Base-by-base conservation (phyloP, 2,797 vertebrate genomes). In the Alectoris magna region DNA sequence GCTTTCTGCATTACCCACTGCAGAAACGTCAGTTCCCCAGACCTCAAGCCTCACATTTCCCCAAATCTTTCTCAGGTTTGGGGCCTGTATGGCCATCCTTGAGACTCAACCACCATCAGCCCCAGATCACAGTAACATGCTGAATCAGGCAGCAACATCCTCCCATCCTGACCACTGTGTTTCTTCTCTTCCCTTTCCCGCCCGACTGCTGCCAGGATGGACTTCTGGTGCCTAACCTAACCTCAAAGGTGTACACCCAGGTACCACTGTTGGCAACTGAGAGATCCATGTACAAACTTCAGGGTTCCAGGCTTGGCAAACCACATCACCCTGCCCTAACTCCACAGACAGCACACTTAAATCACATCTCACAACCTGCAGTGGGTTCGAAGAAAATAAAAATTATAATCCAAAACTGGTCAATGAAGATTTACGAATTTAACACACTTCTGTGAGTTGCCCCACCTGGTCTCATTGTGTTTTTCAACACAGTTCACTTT, bases 221-320 rank as follows among this genome's bases (percentile, higher is more conserved):
- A 13, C 15, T 82, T 70, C 34, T n/a, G 12, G n/a, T 14, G 48
- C 1, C 2, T 1, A 1, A 82, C 21, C 0, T 2, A 0, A 26
- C 13, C 36, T 5, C 17, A 10, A 9, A 62, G 1, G 0, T 39
- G 23, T 11, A 22, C 2, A 16, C 3, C 21, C 6, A 1, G 2
- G 11, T 1, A 3, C 0, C 1, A 2, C 43, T 39, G 39, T 13
- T 4, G 17, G 0, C 21, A 84, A 38, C 0, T 5, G 21, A 43
- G 27, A 49, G 55, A 27, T 49, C 43, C 71, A 66, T 13, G 22
- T 63, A 31, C 34, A 27, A 49, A 43, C 14, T 43, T 51, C 31
- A 41, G 11, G 8, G 0, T 1, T 59, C 27, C 4, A 8, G 38
- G 12, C 11, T 19, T 58, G 10, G 36, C 41, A 82, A 82, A 66